These are phyloP conservation scores for Conistra vaccinii DNA, from an alignment of 2,888 invertebrate genomes.

Conservation along the genomic window DNA sequence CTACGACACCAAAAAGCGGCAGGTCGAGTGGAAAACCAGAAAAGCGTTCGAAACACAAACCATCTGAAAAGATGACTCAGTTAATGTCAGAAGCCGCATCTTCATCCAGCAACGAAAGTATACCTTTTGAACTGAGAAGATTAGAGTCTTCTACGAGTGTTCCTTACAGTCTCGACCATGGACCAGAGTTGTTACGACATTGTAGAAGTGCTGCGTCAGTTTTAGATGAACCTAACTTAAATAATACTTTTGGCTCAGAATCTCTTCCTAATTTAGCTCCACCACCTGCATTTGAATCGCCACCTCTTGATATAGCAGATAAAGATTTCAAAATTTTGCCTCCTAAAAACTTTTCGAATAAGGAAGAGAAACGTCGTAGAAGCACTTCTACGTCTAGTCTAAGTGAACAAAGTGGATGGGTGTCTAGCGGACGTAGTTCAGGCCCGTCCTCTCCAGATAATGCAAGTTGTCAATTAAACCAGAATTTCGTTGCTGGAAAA, in stretches of 20 bases:
- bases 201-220: conserved; percentile 91
- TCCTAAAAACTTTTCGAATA: conserved; percentile 87
- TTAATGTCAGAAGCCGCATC: conserved; percentile 91
- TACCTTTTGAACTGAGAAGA: conserved; percentile 87
- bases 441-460: conserved; percentile 92
- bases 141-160: conserved; percentile 92
- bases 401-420: conserved; percentile 97
- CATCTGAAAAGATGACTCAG: conserved; percentile 89
- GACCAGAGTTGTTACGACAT: conserved; percentile 88
- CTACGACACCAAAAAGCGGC: conserved; percentile 91
- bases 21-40: conserved; percentile 88
- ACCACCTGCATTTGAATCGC: conserved; percentile 91
- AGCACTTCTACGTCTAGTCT: conserved; percentile 92
- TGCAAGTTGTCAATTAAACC: conserved; percentile 89
- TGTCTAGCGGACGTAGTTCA: conserved; percentile 94
- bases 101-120: conserved; percentile 91
- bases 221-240: conserved; percentile 90
- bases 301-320: conserved; percentile 88
- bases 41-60: conserved; percentile 86
- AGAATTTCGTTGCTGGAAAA: conserved; percentile 83
- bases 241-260: conserved; percentile 91
- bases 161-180: conserved; percentile 91
- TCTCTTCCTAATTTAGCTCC: conserved; percentile 94
- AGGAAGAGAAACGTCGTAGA: conserved; percentile 83
- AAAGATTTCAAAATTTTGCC: conserved; percentile 89